Evolutionary conservation across 2,113 vertebrate species (phyloP), one percentile per base, ranked within the genome.

Genomic region (Chaenogobius annularis): DNA sequence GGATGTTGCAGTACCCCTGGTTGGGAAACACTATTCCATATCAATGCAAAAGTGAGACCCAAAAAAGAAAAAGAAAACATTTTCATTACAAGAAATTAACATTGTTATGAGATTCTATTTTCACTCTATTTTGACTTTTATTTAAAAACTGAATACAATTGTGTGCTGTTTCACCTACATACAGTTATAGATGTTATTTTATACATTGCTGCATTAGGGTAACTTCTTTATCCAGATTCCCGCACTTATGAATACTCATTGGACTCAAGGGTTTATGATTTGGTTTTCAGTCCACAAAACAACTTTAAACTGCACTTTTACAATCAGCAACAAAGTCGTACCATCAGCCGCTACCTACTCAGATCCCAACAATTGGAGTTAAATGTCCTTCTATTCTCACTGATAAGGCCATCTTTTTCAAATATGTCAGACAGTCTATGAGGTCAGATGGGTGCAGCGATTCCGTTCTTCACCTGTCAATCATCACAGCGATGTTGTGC

Each of bases 401-500:
- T 75, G 74, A 85, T 84, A 74, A 85, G 66, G 61, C 76, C 70
- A 68, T 79, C 71, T 69, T 69, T 63, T 26, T 65, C 72, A 17
- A 79, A 81, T 69, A 50, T 81, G 82, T 82, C 77, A 75, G 69
- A 23, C 67, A 69, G 78, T 62, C 77, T 26, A 63, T 63, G 43
- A 31, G 71, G 73, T 76, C 70, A 58, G 75, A 73, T 75, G 20
- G 70, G 48, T 67, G 26, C 73, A 73, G 66, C 59, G 78, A 64
- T 13, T 20, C 65, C 58, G 20, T 71, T 79, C 78, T 19, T 71
- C 74, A 74, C 74, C 70, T 83, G 83, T 88, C 83, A 88, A 61
- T 89, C 83, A 85, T 55, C 73, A 31, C 61, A 48, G 44, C 8
- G 52, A 79, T 55, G 82, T 82, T 58, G 68, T 17, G 85, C 66